phyloP scores from a whole-genome alignment of 2,113 vertebrate species.

The Paradoxurus hermaphroditus region DNA sequence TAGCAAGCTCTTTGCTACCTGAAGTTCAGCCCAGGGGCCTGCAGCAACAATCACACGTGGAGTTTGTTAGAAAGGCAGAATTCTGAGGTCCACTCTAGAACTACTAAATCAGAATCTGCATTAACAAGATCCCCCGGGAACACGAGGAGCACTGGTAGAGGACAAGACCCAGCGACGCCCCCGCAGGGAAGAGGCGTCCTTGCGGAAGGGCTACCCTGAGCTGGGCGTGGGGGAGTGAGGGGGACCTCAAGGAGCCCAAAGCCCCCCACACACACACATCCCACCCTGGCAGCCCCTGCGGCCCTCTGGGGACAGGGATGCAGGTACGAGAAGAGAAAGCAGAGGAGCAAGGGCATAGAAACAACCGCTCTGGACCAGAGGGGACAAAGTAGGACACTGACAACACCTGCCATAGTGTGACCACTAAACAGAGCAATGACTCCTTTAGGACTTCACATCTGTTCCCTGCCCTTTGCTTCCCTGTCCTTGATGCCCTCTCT shows the following conservation, averaged over 20 bases:
- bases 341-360: not conserved
- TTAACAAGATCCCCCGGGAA: not conserved
- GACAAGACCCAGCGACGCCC: not conserved
- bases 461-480: not conserved
- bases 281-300: not conserved
- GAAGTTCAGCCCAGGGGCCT: not conserved
- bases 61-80: not conserved
- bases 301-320: not conserved
- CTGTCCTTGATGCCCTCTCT: not conserved
- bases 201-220: not conserved
- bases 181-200: not conserved
- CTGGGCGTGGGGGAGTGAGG: rapidly evolving
- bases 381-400: no score
- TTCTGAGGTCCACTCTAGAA: not conserved
- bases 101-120: not conserved
- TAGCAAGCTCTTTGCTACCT: not conserved
- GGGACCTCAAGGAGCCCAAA: not conserved
- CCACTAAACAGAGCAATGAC: not conserved
- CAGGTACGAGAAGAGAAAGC: not conserved
- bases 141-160: not conserved
- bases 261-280: not conserved
- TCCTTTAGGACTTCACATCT: not conserved
- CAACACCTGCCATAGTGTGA: no score
- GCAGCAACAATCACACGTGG: no score
- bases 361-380: no score